phyloP scores from a whole-genome alignment of 2,888 invertebrate species.

The Brenthis hecate region DNA sequence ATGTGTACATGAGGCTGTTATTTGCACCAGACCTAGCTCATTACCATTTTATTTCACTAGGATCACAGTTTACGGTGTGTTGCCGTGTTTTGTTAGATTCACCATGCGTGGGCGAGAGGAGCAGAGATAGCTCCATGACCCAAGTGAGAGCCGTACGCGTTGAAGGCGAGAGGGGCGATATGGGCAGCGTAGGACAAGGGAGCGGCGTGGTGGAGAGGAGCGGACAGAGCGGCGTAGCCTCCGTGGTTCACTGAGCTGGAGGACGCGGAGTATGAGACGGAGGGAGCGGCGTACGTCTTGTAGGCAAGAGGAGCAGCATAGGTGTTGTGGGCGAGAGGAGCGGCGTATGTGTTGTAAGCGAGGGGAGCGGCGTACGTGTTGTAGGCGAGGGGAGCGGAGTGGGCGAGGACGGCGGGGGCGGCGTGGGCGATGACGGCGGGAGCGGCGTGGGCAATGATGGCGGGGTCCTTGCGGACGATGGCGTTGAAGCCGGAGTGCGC shows the following conservation, averaged over 20 bases:
- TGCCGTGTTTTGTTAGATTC: too few relatives aligned
- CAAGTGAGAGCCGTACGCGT: constrained; percentile 35
- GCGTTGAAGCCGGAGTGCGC: constrained; percentile 78
- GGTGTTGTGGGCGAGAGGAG: constrained; percentile 41
- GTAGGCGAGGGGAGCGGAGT: constrained; percentile 35
- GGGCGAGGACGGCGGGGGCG: constrained; percentile 39
- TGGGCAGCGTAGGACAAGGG: constrained; percentile 36
- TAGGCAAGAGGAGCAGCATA: constrained; percentile 44
- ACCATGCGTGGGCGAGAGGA: constrained; percentile 41
- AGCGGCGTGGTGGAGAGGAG: constrained; percentile 28
- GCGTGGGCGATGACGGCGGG: constrained; percentile 47
- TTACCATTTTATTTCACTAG: too few relatives aligned
- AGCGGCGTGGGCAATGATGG: constrained; percentile 49
- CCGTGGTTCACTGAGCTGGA: constrained; percentile 49
- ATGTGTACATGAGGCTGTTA: too few relatives aligned
- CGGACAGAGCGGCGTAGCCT: constrained; percentile 28
- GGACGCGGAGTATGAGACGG: constrained; percentile 45
- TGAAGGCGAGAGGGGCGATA: constrained; percentile 39
- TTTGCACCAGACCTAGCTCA: too few relatives aligned
- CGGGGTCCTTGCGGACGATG: constrained; percentile 74
- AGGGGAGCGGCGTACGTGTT: constrained; percentile 35
- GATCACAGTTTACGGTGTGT: too few relatives aligned
- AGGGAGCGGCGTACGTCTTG: constrained; percentile 36
- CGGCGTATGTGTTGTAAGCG: constrained; percentile 39
- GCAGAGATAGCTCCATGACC: constrained; percentile 42